Percentiles rank a stretch among this genome's conserved stretches.
Conservation (phyloP, 2,888 invertebrate species). For the Julus scandinavius region DNA sequence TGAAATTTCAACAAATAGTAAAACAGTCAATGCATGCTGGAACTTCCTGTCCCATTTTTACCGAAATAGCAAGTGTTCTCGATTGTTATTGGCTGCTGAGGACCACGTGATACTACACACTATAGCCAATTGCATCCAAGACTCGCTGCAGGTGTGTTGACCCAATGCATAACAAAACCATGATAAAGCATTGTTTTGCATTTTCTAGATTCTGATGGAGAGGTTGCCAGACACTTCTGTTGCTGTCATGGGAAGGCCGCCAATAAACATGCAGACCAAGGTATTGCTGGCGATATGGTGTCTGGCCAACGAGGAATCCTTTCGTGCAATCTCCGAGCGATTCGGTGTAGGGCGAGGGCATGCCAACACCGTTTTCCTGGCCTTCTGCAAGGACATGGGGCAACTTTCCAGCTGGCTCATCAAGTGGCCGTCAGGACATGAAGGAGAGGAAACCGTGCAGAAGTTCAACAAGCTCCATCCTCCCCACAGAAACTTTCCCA, state of each 20-base stretch:
- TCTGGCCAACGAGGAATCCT: conserved; percentile 42
- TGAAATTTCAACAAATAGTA: too few species aligned
- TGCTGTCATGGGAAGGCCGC: conserved; percentile 13
- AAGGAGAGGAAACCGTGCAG: not conserved
- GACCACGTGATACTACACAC: too few species aligned
- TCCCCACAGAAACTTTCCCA: conserved; percentile 28
- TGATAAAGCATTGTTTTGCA: not conserved
- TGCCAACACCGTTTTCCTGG: conserved; percentile 8
- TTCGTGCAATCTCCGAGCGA: conserved; percentile 33
- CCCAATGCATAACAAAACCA: too few species aligned
- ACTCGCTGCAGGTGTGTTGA: too few species aligned
- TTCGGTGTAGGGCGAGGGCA: conserved; percentile 41
- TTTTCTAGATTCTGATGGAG: conserved; percentile 10
- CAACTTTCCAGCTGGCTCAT: not conserved
- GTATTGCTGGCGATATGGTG: conserved; percentile 37
- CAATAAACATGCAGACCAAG: conserved; percentile 17
- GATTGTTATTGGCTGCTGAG: too few species aligned
- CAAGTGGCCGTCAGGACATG: conserved; percentile 17
- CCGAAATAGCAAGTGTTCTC: too few species aligned
- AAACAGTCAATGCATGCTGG: too few species aligned
- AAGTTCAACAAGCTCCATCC: not conserved
- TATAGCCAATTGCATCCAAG: too few species aligned
- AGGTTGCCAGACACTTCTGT: not conserved
- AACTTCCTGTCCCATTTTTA: too few species aligned
- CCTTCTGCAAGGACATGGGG: conserved; percentile 31